phyloP scores from a whole-genome alignment of 2,888 invertebrate genomes.

The Amiota mariae region DNA sequence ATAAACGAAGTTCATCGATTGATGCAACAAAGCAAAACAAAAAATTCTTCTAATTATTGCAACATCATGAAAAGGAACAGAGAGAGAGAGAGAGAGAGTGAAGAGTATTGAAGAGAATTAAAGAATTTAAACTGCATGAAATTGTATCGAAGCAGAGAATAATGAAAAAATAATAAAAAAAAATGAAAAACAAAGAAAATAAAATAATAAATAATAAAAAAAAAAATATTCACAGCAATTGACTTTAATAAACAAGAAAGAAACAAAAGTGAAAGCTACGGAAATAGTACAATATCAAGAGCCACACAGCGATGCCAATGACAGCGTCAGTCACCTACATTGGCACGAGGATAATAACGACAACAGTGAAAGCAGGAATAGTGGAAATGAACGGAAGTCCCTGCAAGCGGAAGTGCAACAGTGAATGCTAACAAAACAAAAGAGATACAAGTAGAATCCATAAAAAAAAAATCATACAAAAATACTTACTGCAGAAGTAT shows the following conservation, averaged over 20 bases:
- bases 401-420: constrained; percentile 31
- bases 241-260: constrained; percentile 2
- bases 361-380: neutral
- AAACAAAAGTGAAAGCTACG: constrained; percentile 25
- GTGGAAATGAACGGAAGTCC: constrained; percentile 27
- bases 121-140: too few species aligned
- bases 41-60: constrained; percentile 14
- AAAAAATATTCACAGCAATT: neutral
- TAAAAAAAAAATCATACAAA: too few species aligned
- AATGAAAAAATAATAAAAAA: too few species aligned
- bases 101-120: too few species aligned
- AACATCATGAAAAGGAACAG: neutral
- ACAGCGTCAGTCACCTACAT: neutral
- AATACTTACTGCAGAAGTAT: too few species aligned
- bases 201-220: too few species aligned
- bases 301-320: neutral
- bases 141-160: too few species aligned
- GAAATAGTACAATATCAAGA: neutral
- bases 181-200: too few species aligned
- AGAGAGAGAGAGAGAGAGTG: too few species aligned
- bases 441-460: too few species aligned
- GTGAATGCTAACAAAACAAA: neutral
- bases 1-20: neutral
- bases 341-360: neutral
- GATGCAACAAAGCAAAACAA: neutral